These are phyloP conservation scores for Aurelia sp. DNA, from an alignment of 30 jellyfish, hydroid and myxozoan genomes.

Conservation along the genomic window DNA sequence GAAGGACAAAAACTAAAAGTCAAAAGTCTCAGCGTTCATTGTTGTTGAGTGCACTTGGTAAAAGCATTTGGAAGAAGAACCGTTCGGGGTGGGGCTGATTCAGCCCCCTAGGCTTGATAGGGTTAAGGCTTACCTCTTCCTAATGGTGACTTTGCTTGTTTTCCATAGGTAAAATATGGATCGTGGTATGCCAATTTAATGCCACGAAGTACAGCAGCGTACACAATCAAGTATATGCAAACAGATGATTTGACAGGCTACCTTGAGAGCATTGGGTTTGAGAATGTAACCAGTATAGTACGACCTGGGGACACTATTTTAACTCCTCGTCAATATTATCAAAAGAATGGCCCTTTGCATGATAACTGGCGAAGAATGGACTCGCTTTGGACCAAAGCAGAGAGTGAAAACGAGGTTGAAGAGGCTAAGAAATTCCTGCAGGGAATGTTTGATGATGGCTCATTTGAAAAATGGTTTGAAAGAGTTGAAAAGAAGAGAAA, in stretches of 20 bases:
- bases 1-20: no score
- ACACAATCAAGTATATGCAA: constrained; percentile 15
- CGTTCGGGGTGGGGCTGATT: no score
- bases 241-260: constrained; percentile 8
- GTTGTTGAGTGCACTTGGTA: no score
- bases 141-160: neutral
- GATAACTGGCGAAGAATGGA: constrained; percentile 43
- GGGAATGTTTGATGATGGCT: neutral
- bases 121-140: neutral
- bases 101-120: neutral
- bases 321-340: constrained; percentile 16
- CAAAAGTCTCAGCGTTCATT: no score
- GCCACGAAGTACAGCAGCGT: constrained; percentile 20
- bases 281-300: neutral
- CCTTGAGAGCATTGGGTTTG: constrained; percentile 18
- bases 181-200: constrained; percentile 24
- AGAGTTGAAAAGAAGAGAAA: constrained; percentile 7
- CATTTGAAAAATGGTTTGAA: constrained; percentile 24
- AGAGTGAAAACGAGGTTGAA: constrained; percentile 7
- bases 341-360: constrained; percentile 49
- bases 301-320: constrained; percentile 23
- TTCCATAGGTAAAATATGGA: neutral
- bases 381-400: constrained; percentile 48
- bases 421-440: constrained; percentile 8
- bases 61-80: neutral